phyloP scores from a whole-genome alignment of 2,797 vertebrate species.

The Phalloptychus januarius region DNA sequence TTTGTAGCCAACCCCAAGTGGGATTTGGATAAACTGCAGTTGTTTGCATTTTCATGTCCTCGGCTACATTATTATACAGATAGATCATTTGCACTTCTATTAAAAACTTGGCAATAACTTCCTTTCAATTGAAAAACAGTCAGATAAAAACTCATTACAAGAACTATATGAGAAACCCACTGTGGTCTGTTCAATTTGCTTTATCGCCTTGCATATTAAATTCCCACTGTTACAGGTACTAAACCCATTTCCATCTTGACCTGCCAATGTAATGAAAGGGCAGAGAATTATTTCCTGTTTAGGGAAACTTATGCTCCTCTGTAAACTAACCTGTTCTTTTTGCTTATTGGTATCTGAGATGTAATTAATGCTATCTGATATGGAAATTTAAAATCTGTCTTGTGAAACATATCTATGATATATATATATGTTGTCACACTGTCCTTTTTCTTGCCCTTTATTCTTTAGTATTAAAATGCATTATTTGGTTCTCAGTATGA shows the following conservation, averaged over 20 bases:
- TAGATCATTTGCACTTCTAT: neutral
- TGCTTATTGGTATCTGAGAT: neutral
- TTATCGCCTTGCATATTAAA: neutral
- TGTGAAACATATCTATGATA: too few species aligned
- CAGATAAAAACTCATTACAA: neutral
- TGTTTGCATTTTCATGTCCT: neutral
- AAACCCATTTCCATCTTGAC: neutral
- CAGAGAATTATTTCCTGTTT: neutral
- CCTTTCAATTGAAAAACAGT: neutral
- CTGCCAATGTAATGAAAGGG: constrained; percentile 3
- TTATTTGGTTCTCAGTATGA: neutral
- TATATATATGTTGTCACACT: neutral
- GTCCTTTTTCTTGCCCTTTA: neutral
- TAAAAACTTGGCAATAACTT: neutral
- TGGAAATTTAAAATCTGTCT: neutral
- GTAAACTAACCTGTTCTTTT: neutral
- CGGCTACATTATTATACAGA: neutral
- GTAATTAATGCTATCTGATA: neutral
- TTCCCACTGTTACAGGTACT: neutral
- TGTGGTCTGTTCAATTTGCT: neutral
- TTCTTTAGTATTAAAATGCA: neutral
- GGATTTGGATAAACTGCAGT: neutral
- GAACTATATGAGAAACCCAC: neutral
- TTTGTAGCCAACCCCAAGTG: neutral
- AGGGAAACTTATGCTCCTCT: neutral